Base-by-base conservation (phyloP, 2,113 vertebrate genomes). In the Charina bottae region DNA sequence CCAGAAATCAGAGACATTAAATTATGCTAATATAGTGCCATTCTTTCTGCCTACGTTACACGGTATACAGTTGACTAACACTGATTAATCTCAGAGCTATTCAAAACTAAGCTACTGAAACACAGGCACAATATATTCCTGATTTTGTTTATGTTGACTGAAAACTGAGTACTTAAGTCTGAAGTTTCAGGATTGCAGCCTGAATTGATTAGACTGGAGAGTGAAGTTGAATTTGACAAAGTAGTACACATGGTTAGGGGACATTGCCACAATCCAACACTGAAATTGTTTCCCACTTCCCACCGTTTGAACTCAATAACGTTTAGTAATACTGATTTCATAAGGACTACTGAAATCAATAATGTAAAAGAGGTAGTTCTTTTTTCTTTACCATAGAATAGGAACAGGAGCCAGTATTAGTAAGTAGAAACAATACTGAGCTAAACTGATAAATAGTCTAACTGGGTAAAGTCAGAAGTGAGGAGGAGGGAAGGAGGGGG, bases 21-120 rank as follows among this genome's bases (percentile, higher is more conserved):
- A 89, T 68, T 78, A 49, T 33, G 46, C 60, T 89, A 54, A n/a
- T 89, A 12, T 53, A n/a, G 17, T 26, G n/a, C 46, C 26, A n/a
- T 8, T 33, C 46, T 7, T 87, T 87, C 55, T 37, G 49, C 26
- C 13, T 3, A 56, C 2, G 62, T 59, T 78, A 37, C 83, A 91
- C 17, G 0, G 0, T 53, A 56, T 2, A 12, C 0, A n/a, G 28
- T 68, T 33, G 53, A 83, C 1, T 1, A 0, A 55, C n/a, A 0
- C 0, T 59, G 33, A 85, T n/a, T 92, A 78, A 78, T 94, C 85
- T 91, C 2, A 26, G 0, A 0, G 24, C 0, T 46, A 90, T 88
- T 87, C 83, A 86, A 83, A 62, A 58, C 89, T 88, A 58, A 2
- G 89, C 28, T 94, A 68, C 33, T 85, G 55, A 90, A 86, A 8